These are phyloP conservation scores for Aquatica leii DNA, from an alignment of 2,888 invertebrate genomes.

Conservation along the genomic window DNA sequence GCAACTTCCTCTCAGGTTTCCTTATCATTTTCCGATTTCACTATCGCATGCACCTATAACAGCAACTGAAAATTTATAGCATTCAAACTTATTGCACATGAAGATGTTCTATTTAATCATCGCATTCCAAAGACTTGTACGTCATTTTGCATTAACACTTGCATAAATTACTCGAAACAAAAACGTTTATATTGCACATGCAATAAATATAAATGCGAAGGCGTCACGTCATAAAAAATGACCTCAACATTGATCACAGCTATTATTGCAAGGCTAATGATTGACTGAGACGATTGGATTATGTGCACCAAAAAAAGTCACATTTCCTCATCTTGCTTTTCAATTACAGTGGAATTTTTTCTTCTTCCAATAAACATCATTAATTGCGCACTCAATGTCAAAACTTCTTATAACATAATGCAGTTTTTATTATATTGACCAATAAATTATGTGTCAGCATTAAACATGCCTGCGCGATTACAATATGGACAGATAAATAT, in stretches of 20 bases:
- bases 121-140: conserved; percentile 19
- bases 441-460: too few relatives aligned
- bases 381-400: too few relatives aligned
- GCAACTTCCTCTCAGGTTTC: conserved; percentile 22
- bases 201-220: conserved; percentile 16
- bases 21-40: conserved; percentile 15
- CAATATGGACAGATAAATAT: too few relatives aligned
- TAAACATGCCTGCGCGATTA: too few relatives aligned
- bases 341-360: too few relatives aligned
- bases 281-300: too few relatives aligned
- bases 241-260: conserved; percentile 5
- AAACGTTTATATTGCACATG: conserved; percentile 20
- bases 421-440: too few relatives aligned
- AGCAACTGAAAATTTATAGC: background rate
- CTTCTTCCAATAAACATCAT: too few relatives aligned
- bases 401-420: too few relatives aligned
- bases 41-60: background rate
- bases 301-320: too few relatives aligned
- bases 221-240: conserved; percentile 5
- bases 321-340: too few relatives aligned
- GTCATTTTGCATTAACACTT: conserved; percentile 17
- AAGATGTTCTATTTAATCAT: conserved; percentile 12
- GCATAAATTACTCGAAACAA: conserved; percentile 17
- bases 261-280: background rate
- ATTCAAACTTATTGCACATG: background rate